Evolutionary conservation across 2,888 invertebrate species (phyloP).

Genomic region (Acronicta alni): DNA sequence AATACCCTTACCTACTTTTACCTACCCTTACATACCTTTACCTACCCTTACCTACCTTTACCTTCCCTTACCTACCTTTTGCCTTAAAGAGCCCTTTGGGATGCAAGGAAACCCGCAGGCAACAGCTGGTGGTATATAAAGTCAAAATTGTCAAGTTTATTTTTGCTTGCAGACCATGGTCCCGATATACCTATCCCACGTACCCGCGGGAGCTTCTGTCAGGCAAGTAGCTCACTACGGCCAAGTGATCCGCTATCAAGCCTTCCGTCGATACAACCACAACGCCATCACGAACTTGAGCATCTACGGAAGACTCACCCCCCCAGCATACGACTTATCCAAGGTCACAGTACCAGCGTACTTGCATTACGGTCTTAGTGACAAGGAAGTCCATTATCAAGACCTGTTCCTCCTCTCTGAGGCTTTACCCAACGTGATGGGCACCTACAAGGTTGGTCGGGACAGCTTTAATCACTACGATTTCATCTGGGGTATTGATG

Average conservation of each 20-base stretch:
- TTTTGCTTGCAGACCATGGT: slow-evolving; percentile 66
- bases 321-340: slow-evolving; percentile 67
- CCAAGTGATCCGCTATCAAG: slow-evolving; percentile 62
- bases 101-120: no score
- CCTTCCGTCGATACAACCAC: slow-evolving; percentile 69
- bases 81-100: no score
- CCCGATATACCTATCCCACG: slow-evolving; percentile 68
- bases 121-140: no score
- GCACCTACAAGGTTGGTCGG: slow-evolving; percentile 46
- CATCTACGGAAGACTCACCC: slow-evolving; percentile 60
- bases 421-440: slow-evolving; percentile 57
- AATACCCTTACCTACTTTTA: no score
- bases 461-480: slow-evolving; percentile 68
- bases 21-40: no score
- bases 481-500: slow-evolving; percentile 69
- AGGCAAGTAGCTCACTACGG: slow-evolving; percentile 73
- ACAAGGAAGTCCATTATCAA: slow-evolving; percentile 56
- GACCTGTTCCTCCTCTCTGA: slow-evolving; percentile 61
- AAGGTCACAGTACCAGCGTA: slow-evolving; percentile 62
- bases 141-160: no score
- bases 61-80: no score
- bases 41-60: no score
- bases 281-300: slow-evolving; percentile 59
- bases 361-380: slow-evolving; percentile 65
- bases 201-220: slow-evolving; percentile 71